phyloP scores from a whole-genome alignment of 2,797 vertebrate species.

The Sciurus vulgaris region DNA sequence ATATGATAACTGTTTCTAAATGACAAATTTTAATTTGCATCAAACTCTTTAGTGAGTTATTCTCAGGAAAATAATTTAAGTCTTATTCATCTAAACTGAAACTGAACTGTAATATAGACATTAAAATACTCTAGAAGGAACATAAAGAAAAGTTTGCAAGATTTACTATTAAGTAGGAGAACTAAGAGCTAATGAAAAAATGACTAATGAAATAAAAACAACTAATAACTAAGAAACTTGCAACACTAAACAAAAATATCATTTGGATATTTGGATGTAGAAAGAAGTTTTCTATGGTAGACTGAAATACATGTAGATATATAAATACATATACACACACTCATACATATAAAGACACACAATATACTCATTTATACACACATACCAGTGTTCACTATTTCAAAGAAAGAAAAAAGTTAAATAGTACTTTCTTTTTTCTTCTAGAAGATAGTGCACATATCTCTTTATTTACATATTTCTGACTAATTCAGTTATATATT shows the following conservation, averaged over 20 bases:
- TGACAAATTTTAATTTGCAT: slow-evolving; percentile 47
- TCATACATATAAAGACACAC: background rate
- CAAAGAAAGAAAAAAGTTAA: background rate
- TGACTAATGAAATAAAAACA: background rate
- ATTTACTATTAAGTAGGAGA: background rate
- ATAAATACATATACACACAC: background rate
- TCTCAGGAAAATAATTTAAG: slow-evolving; percentile 9
- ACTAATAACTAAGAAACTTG: background rate
- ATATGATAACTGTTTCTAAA: slow-evolving; percentile 31
- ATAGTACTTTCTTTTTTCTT: background rate
- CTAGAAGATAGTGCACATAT: background rate
- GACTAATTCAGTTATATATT: background rate
- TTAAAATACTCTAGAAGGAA: background rate
- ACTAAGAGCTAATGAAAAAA: slow-evolving; percentile 6
- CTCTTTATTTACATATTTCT: background rate
- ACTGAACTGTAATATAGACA: slow-evolving; percentile 8
- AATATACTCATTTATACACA: background rate
- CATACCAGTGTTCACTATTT: background rate
- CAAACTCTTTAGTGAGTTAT: slow-evolving; percentile 47
- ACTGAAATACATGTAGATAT: background rate
- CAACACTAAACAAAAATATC: background rate
- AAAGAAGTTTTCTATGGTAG: background rate
- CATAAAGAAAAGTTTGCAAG: background rate
- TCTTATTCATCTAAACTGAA: slow-evolving; percentile 36
- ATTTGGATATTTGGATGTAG: background rate